Conservation (phyloP, 35 echinoderm and acorn worm species). For the Anneissia japonica region DNA sequence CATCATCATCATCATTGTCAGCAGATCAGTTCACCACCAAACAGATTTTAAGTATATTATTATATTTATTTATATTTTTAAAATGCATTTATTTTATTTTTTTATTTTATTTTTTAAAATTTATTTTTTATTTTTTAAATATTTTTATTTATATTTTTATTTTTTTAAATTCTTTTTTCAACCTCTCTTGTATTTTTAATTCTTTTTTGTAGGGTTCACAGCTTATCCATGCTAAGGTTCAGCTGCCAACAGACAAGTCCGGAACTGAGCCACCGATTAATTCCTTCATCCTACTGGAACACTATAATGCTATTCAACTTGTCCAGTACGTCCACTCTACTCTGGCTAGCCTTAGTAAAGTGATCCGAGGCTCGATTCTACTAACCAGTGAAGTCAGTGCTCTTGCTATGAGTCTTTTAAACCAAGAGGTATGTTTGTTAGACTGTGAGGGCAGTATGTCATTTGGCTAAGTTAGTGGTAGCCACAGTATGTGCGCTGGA, state of each 20-base stretch:
- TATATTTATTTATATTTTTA: no score
- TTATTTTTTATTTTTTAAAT: neutral
- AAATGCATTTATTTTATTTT: no score
- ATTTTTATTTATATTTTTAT: neutral
- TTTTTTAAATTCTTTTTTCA: neutral
- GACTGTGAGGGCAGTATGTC: no score
- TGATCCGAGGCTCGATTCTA: conserved; percentile 78
- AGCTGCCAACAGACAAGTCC: conserved; percentile 74
- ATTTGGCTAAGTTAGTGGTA: no score
- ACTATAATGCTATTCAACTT: conserved; percentile 80
- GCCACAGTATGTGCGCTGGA: no score
- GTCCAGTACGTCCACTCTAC: conserved; percentile 96
- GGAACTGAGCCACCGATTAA: conserved; percentile 59
- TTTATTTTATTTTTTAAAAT: no score
- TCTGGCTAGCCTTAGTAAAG: conserved; percentile 88
- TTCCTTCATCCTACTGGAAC: conserved; percentile 82
- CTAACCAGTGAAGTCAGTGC: conserved; percentile 86
- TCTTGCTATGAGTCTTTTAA: conserved; percentile 59
- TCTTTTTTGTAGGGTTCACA: conserved; percentile 43
- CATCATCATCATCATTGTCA: no score
- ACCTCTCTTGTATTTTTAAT: neutral
- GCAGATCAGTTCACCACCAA: no score
- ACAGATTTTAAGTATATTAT: no score
- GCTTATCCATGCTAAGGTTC: conserved; percentile 70
- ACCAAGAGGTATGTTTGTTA: conserved; percentile 97